Evolutionary conservation across 35 echinoderm and acorn worm species (phyloP).

Genomic region (Apostichopus japonicus): DNA sequence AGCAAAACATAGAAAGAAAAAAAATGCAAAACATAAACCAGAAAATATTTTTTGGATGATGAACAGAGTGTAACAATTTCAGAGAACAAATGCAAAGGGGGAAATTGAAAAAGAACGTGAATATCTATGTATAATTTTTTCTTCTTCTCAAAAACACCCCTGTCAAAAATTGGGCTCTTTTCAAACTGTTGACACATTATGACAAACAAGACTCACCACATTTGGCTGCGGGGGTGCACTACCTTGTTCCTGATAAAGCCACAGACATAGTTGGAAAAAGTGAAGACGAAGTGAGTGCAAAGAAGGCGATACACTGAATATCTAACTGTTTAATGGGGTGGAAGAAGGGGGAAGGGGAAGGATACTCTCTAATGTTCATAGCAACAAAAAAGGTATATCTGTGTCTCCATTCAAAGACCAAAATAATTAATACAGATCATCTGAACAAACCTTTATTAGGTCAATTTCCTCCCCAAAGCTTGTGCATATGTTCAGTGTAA

Average conservation of each 20-base stretch:
- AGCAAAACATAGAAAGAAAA: not conserved
- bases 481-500: too few relatives aligned
- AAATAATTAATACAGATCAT: too few relatives aligned
- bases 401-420: too few relatives aligned
- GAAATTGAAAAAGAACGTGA: too few relatives aligned
- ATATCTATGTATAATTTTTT: too few relatives aligned
- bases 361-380: not conserved
- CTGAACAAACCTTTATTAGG: too few relatives aligned
- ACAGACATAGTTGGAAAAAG: conserved; percentile 19
- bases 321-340: not conserved
- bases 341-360: not conserved
- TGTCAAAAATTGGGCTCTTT: not conserved
- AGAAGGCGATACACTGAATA: not conserved
- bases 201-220: conserved; percentile 30
- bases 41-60: too few relatives aligned
- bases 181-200: not conserved
- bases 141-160: too few relatives aligned
- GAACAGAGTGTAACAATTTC: too few relatives aligned
- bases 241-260: conserved; percentile 34
- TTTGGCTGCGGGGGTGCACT: conserved; percentile 42
- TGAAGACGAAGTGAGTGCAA: conserved; percentile 1
- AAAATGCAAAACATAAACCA: not conserved
- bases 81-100: too few relatives aligned
- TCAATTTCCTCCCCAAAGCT: too few relatives aligned
- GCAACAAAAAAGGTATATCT: too few relatives aligned